A percentile compares a stretch with the other conserved stretches of the same genome.
These are phyloP conservation scores for Laupala kohalensis DNA, from an alignment of 1,140 invertebrate genomes.

Conservation along the genomic window DNA sequence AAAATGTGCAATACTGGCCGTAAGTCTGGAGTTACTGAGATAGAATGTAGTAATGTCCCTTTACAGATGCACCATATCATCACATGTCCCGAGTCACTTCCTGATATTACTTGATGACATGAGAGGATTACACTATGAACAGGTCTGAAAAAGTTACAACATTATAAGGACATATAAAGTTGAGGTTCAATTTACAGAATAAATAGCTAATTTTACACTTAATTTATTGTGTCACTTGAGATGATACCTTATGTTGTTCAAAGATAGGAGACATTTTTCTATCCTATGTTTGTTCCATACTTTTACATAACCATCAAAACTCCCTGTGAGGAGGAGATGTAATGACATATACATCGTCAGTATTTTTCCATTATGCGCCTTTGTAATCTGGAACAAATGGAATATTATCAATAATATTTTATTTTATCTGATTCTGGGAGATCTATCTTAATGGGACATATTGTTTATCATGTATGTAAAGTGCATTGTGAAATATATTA, in stretches of 20 bases:
- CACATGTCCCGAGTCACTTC: neutral
- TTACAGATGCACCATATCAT: neutral
- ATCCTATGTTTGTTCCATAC: neutral
- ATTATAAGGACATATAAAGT: too few species aligned
- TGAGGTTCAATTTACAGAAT: neutral
- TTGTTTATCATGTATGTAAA: too few species aligned
- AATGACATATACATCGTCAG: neutral
- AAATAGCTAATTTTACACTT: neutral
- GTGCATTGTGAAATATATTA: too few species aligned
- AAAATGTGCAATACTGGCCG: neutral
- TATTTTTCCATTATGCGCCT: neutral
- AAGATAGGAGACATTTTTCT: neutral
- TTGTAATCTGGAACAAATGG: too few species aligned
- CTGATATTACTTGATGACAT: neutral
- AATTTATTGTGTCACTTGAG: neutral
- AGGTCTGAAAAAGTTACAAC: neutral
- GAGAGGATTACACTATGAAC: neutral
- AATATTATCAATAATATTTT: too few species aligned
- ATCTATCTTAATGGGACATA: too few species aligned
- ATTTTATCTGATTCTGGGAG: too few species aligned
- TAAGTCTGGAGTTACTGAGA: neutral
- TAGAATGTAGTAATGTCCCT: neutral
- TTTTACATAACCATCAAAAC: neutral
- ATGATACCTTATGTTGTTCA: neutral
- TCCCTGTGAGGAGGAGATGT: neutral